Conservation (phyloP, 2,113 vertebrate species). For the Platichthys stellatus region DNA sequence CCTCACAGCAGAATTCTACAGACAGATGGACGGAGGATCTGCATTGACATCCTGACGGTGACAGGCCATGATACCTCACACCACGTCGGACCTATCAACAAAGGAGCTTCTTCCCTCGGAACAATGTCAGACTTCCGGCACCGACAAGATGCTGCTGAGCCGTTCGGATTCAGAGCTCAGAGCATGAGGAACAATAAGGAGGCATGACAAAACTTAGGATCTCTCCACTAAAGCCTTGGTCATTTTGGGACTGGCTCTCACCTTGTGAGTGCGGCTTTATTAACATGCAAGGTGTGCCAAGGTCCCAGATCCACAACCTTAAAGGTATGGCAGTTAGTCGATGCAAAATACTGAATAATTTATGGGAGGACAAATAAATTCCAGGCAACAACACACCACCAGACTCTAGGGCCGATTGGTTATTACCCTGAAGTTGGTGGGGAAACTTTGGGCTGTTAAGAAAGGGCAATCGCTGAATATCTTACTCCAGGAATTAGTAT, state of each 20-base stretch:
- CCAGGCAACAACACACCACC: constrained; percentile 76
- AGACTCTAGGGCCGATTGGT: constrained; percentile 74
- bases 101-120: constrained; percentile 58
- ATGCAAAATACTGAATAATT: constrained; percentile 87
- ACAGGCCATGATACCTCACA: constrained; percentile 69
- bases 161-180: constrained; percentile 22
- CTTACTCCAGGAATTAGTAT: constrained; percentile 74
- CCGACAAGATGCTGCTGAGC: constrained; percentile 73
- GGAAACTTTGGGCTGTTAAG: constrained; percentile 78
- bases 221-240: constrained; percentile 32
- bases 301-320: constrained; percentile 78
- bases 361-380: constrained; percentile 84
- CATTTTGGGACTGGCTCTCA: constrained; percentile 63
- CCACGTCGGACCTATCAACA: constrained; percentile 74
- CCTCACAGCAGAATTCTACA: constrained; percentile 63
- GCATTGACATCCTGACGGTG: constrained; percentile 64
- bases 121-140: constrained; percentile 62
- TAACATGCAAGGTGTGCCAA: constrained; percentile 80
- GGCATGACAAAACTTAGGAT: constrained; percentile 24
- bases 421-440: constrained; percentile 78
- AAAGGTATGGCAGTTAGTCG: constrained; percentile 85
- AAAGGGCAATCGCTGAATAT: constrained; percentile 77
- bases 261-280: constrained; percentile 63
- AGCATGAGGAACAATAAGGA: not conserved
- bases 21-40: constrained; percentile 80